Evolutionary conservation across 2,888 invertebrate genomes (phyloP), one percentile per base, ranked within the genome.

Genomic region (Mythimna vitellina): DNA sequence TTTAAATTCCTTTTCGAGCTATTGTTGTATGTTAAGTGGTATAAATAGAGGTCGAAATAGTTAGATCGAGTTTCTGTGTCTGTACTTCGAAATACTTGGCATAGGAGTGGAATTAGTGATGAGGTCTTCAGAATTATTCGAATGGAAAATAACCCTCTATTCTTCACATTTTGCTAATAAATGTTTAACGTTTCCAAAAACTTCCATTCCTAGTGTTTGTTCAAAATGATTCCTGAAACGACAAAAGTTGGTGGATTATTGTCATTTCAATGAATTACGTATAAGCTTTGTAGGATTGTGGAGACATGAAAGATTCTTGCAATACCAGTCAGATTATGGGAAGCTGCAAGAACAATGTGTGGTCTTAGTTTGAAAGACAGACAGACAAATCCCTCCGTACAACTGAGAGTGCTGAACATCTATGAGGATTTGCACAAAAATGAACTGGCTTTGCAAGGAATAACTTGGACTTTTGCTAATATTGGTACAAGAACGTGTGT

Each of bases 1-100:
- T 79, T 82, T 78, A 70, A 78, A 82, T 81, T 81, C 78, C 72
- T 67, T 81, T 82, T 67, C 53, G 20, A 38, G 46, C 58, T 38
- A 54, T 71, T 78, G 78, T 79, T 57, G 22, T 65, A 46, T 54
- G 49, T 63, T 14, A 58, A 70, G 46, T 70, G 42, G 62, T 56
- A 35, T 46, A 60, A 22, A 53, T 61, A 51, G 60, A 38, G 25
- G 53, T 20, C 14, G 9, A 38, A 29, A 54, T 63, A 70, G 65
- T 66, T 57, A n/a, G 38, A 32, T 46, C 4, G 53, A 9, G 32
- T 58, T 58, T 42, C n/a, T 61, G 10, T 65, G 54, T 54, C 17
- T 29, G 22, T 54, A 70, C 29, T 10, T 51, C 32, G 42, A 69
- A 76, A 46, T 29, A 20, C 14, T 70, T 70, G 5, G 14, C 1